Evolutionary conservation across 1,140 invertebrate genomes (phyloP).

Genomic region (Myzus persicae): DNA sequence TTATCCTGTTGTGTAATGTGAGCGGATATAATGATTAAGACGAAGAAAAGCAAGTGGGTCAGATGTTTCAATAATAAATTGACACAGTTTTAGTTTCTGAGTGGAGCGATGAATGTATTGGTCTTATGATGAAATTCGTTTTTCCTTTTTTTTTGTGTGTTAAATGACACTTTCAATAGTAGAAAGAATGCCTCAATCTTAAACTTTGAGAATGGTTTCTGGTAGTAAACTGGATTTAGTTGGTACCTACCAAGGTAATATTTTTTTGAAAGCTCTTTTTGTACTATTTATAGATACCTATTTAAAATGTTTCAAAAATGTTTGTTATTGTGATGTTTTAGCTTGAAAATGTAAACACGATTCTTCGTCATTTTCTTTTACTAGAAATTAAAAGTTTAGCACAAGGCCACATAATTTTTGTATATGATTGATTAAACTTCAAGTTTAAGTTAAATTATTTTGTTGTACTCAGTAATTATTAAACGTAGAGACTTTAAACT

Average conservation of each 20-base stretch:
- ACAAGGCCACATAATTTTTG: neutral
- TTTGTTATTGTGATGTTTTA: neutral
- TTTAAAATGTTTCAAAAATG: neutral
- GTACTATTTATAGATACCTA: neutral
- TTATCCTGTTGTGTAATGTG: neutral
- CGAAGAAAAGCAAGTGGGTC: neutral
- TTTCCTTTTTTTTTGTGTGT: neutral
- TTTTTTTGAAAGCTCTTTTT: too few species aligned
- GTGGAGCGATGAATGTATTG: neutral
- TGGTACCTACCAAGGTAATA: too few species aligned
- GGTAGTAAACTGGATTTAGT: too few species aligned
- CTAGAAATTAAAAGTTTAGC: neutral
- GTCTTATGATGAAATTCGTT: neutral
- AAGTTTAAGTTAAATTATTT: neutral
- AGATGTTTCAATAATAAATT: neutral
- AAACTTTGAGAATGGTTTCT: too few species aligned
- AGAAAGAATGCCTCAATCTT: neutral
- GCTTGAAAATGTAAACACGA: neutral
- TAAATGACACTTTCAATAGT: neutral
- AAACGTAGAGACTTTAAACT: too few species aligned
- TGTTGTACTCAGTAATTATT: neutral
- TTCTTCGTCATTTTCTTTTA: neutral
- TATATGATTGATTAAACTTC: neutral
- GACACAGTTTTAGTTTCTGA: constrained; percentile 1
- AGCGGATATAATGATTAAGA: constrained; percentile 35